Base-by-base conservation (phyloP, 2,797 vertebrate genomes). In the Echeneis naucrates region DNA sequence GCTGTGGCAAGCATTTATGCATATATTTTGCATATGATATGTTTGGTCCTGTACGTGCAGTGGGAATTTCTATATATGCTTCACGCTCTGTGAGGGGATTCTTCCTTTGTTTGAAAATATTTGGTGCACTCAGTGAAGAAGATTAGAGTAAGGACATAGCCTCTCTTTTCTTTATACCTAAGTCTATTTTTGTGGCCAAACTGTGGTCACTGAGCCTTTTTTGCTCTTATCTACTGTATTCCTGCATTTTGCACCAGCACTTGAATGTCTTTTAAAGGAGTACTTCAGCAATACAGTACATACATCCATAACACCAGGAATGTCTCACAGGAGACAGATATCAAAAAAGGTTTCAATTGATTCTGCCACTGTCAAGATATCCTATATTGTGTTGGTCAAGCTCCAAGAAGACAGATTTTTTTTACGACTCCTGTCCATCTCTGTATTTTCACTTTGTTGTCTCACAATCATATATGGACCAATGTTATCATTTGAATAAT, bases 181-280 rank as follows among this genome's bases (percentile, higher is more conserved):
- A n/a, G 16, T 63, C 60, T 74, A 47, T 65, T 64, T 70, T 8
- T 57, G 2, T 17, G 35, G 37, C 30, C 52, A 57, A n/a, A 26
- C 55, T n/a, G 54, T 53, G 37, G 26, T 80, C 56, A 62, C 60
- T 66, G 47, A 50, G 30, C 73, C 21, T 4, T 3, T 59, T 26
- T 64, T 61, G 21, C 27, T 51, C 35, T 76, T 50, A 48, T 56
- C 47, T 56, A 26, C 17, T n/a, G n/a, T n/a, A n/a, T n/a, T 12
- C 72, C 68, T 77, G 54, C 55, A 76, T 75, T 38, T 59, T 56
- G 27, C 50, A 12, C 55, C 27, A 64, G 48, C 33, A 54, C 54
- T 69, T 77, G 72, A 63, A 70, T 71, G 35, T 71, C 60, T 71
- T 78, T 82, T 76, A 71, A 77, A 71, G 33, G 35, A 66, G 37